Conservation (phyloP, 1,140 invertebrate species). For the Philotrypesis tridentata region DNA sequence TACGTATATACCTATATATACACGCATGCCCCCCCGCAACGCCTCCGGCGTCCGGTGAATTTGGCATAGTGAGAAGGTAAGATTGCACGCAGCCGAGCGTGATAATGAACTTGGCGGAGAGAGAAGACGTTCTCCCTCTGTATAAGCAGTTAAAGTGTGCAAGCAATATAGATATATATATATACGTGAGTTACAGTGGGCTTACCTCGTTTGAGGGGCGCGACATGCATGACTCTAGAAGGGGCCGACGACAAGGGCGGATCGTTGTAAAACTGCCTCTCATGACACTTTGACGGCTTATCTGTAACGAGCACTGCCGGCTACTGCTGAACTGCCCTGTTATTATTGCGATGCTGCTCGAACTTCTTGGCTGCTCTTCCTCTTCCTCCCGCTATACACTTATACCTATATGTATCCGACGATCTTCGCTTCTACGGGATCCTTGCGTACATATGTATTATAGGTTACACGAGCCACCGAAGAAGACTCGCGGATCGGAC, state of each 20-base stretch:
- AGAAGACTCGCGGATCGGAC: not conserved
- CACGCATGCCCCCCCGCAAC: too few species aligned
- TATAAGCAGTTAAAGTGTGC: too few species aligned
- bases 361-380: not conserved
- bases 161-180: too few species aligned
- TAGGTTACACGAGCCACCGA: not conserved
- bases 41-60: too few species aligned
- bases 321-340: slow-evolving; percentile 51
- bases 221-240: slow-evolving; percentile 74
- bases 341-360: too few species aligned
- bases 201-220: slow-evolving; percentile 73
- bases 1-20: too few species aligned
- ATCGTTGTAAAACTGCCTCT: slow-evolving; percentile 67
- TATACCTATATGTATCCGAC: too few species aligned
- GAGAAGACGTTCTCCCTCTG: not conserved
- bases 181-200: too few species aligned
- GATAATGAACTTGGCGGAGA: slow-evolving; percentile 35
- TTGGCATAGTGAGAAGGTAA: too few species aligned
- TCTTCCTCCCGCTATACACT: not conserved
- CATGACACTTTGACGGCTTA: slow-evolving; percentile 73
- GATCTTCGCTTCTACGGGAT: too few species aligned
- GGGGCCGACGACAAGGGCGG: slow-evolving; percentile 72
- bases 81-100: not conserved
- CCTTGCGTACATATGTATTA: too few species aligned
- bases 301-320: slow-evolving; percentile 59